These are phyloP conservation scores for Oxyura jamaicensis DNA, from an alignment of 2,113 vertebrate species.

Conservation along the genomic window DNA sequence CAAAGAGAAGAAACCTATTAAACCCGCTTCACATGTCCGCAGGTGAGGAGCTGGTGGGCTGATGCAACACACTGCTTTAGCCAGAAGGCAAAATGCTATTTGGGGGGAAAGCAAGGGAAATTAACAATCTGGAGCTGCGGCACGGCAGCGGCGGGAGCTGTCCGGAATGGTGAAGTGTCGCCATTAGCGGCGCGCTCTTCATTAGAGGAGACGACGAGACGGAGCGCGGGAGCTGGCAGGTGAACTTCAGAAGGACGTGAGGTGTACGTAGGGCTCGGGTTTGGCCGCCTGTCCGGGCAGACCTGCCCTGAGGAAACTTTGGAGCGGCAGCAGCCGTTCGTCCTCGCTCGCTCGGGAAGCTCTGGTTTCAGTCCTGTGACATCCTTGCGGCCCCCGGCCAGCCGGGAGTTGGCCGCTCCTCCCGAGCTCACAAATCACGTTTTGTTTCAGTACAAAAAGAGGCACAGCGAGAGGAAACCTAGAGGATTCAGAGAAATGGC, in stretches of 20 bases:
- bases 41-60: slow-evolving; percentile 60
- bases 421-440: background rate
- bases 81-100: slow-evolving; percentile 69
- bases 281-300: background rate
- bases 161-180: slow-evolving; percentile 16
- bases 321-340: background rate
- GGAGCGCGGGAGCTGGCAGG: background rate
- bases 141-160: slow-evolving; percentile 37
- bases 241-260: background rate
- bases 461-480: background rate
- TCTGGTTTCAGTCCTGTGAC: background rate
- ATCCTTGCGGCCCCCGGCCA: background rate
- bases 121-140: slow-evolving; percentile 73
- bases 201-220: background rate
- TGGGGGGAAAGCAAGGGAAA: slow-evolving; percentile 51
- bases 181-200: background rate
- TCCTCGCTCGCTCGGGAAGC: background rate
- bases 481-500: background rate
- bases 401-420: background rate
- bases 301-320: background rate
- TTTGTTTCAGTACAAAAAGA: background rate
- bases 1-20: slow-evolving; percentile 72
- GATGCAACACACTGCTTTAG: slow-evolving; percentile 14
- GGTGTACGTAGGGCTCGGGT: background rate
- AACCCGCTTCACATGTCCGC: slow-evolving; percentile 57